Base-by-base conservation (phyloP, 2,888 invertebrate genomes). In the Andricus quercusramuli region DNA sequence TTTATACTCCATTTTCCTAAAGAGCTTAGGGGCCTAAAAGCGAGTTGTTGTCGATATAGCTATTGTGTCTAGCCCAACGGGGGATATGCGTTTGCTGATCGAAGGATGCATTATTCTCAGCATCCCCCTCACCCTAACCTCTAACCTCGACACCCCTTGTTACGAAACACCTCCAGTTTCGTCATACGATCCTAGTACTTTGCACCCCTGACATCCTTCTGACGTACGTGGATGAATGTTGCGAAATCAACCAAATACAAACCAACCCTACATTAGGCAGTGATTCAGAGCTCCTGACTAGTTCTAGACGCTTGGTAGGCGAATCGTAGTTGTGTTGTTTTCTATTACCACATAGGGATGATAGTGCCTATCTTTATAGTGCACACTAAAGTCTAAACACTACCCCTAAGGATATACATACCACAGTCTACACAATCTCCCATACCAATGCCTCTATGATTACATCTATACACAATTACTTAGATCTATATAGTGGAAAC, bases 241-340 rank as follows among this genome's bases (percentile, higher is more conserved):
- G 83, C 83, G 76, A 81, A 83, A 83, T 80, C 79, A 80, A 70
- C 80, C 77, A 70, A 44, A 13, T 2, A 47, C 56, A n/a, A 25
- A 59, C 41, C 79, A 59, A 80, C 79, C 79, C 65, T 5, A 29
- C 22, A 37, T 11, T 17, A 62, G 15, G 20, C 37, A 51, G 70
- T 70, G 20, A 47, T 67, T 77, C 29, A 32, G 62, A 80, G 51
- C 89, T 90, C 90, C 87, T 90, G n/a, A 56, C 66, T 25, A 32
- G 79, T 91, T 81, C 89, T 92, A 88, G 47, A 62, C 41, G 78
- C 91, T 90, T 90, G 91, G 59, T 91, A 88, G 51, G 20, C 41
- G 77, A 83, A 86, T 87, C 86, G 89, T 88, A 86, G 83, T 86
- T 90, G 89, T 90, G 90, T 91, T 89, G 90, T 89, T 89, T 89